These are phyloP conservation scores for Acanthaster planci DNA, from an alignment of 35 echinoderm and acorn worm genomes.

Conservation along the genomic window DNA sequence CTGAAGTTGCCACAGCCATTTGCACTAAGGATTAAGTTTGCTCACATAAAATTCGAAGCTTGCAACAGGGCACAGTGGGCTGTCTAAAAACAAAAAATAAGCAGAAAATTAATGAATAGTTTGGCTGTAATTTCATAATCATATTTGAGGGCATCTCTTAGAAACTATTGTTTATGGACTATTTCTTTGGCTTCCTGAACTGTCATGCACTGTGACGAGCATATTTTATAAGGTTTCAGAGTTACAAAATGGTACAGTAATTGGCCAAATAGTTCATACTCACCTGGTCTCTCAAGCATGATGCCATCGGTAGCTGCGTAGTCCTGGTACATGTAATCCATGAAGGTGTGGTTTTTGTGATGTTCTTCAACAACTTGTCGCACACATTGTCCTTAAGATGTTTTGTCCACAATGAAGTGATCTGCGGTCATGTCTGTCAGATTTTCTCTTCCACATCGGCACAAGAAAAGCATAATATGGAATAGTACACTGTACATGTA, in stretches of 20 bases:
- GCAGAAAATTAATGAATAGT: not conserved
- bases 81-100: not conserved
- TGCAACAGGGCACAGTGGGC: conserved; percentile 28
- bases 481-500: too few relatives aligned
- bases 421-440: conserved; percentile 10
- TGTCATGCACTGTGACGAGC: too few relatives aligned
- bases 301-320: conserved; percentile 8
- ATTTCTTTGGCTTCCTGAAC: too few relatives aligned
- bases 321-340: conserved; percentile 23
- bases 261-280: not conserved
- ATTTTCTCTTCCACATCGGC: conserved; percentile 45
- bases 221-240: too few relatives aligned
- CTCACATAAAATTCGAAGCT: conserved; percentile 20
- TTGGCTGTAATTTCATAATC: not conserved
- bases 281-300: conserved; percentile 28
- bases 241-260: not conserved
- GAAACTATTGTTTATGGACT: too few relatives aligned
- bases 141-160: not conserved
- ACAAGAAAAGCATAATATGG: conserved; percentile 46
- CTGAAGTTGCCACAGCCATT: conserved; percentile 5
- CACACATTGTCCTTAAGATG: conserved; percentile 32
- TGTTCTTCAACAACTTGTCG: conserved; percentile 29
- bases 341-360: conserved; percentile 27
- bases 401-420: conserved; percentile 31
- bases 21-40: conserved; percentile 38